Evolutionary conservation across 2,797 vertebrate genomes (phyloP).

Genomic region (Mus spretus): DNA sequence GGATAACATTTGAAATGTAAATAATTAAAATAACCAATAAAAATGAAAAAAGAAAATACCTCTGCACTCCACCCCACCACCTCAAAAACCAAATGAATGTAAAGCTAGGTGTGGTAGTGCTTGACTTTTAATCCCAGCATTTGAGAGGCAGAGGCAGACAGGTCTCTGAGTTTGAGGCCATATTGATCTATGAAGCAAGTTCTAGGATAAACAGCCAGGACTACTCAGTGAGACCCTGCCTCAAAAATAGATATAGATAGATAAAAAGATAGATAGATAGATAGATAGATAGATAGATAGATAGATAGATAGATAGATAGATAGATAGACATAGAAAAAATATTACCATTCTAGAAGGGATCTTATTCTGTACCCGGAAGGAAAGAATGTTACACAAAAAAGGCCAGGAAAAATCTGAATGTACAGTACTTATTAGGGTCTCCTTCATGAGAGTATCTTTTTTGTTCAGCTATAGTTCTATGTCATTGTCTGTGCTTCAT

Average conservation of each 20-base stretch:
- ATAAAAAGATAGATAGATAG: background rate
- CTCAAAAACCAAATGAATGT: background rate
- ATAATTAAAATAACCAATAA: no score
- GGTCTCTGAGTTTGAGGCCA: background rate
- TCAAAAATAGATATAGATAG: background rate
- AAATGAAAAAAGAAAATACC: background rate
- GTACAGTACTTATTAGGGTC: background rate
- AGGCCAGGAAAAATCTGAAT: background rate
- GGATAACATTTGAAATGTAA: no score
- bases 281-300: background rate
- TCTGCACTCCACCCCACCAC: background rate
- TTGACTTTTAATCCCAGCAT: background rate
- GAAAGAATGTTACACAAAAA: background rate
- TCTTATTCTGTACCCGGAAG: background rate
- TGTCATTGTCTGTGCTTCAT: background rate
- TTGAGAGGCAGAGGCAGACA: background rate
- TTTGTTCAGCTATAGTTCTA: background rate
- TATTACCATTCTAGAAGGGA: background rate
- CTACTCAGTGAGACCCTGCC: background rate
- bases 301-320: background rate
- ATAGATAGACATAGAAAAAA: background rate
- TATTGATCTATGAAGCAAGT: background rate
- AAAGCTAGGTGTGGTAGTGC: background rate
- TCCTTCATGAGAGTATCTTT: background rate
- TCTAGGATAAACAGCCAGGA: background rate